Conservation (phyloP, 1,140 invertebrate species). For the Octopus bimaculoides region DNA sequence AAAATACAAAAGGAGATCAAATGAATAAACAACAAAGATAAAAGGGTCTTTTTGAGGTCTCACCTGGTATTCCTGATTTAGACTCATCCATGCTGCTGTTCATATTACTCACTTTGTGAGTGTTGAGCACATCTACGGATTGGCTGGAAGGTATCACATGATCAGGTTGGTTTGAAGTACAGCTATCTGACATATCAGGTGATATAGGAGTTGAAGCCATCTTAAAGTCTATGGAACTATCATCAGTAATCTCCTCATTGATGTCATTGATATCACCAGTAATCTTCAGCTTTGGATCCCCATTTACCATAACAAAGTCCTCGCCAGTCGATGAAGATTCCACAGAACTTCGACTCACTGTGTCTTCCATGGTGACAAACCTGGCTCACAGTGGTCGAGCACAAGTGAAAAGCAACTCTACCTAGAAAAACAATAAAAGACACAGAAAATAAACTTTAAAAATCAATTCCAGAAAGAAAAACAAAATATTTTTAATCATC, state of each 20-base stretch:
- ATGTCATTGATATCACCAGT: slow-evolving; percentile 73
- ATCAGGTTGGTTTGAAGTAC: slow-evolving; percentile 50
- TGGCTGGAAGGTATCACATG: slow-evolving; percentile 48
- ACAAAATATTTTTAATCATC: too few species aligned
- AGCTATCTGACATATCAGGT: slow-evolving; percentile 17
- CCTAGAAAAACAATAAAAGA: neutral
- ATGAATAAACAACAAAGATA: too few species aligned
- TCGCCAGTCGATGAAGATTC: slow-evolving; percentile 79
- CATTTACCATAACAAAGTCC: slow-evolving; percentile 77
- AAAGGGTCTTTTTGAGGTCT: neutral
- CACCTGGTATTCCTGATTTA: slow-evolving; percentile 13
- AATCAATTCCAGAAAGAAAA: neutral
- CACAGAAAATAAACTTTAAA: neutral
- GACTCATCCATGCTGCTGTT: neutral
- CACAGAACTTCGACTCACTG: slow-evolving; percentile 80
- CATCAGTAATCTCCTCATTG: slow-evolving; percentile 68
- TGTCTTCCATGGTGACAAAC: slow-evolving; percentile 63
- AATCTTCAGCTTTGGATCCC: slow-evolving; percentile 65
- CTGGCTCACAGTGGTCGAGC: slow-evolving; percentile 1
- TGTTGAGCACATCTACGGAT: slow-evolving; percentile 24
- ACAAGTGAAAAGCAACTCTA: neutral
- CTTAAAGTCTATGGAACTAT: slow-evolving; percentile 21
- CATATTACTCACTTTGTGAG: slow-evolving; percentile 10
- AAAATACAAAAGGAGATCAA: too few species aligned
- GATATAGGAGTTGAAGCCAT: neutral